Conservation (phyloP, 2,888 invertebrate genomes). For the Diachrysia chrysitis region DNA sequence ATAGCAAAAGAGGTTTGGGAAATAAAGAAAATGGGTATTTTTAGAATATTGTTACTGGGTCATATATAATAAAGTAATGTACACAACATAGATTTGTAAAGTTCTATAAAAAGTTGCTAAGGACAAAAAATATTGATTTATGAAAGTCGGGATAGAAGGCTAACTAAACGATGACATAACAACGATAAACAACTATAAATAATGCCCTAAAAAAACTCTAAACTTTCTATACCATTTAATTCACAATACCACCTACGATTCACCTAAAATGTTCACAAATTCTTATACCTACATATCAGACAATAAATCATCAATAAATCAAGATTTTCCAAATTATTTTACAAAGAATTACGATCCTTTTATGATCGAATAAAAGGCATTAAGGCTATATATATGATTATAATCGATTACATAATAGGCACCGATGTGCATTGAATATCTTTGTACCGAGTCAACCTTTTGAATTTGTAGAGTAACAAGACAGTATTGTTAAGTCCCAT, state of each 20-base stretch:
- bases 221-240: neutral
- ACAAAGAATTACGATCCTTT: slow-evolving; percentile 48
- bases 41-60: too few relatives aligned
- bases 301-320: slow-evolving; percentile 50
- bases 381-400: slow-evolving; percentile 40
- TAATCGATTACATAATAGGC: slow-evolving; percentile 36
- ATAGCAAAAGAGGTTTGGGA: too few relatives aligned
- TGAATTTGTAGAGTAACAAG: slow-evolving; percentile 35
- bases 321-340: slow-evolving; percentile 39
- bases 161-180: too few relatives aligned
- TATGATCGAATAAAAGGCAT: slow-evolving; percentile 24
- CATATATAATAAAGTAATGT: too few relatives aligned
- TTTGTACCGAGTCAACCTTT: slow-evolving; percentile 41
- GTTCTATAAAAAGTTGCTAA: too few relatives aligned
- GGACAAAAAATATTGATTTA: too few relatives aligned
- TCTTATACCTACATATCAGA: slow-evolving; percentile 32
- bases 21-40: too few relatives aligned
- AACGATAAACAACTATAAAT: too few relatives aligned
- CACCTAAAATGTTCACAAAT: neutral
- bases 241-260: too few relatives aligned
- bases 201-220: neutral
- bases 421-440: slow-evolving; percentile 10
- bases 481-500: slow-evolving; percentile 18
- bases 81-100: too few relatives aligned
- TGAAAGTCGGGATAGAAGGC: too few relatives aligned